phyloP scores from a whole-genome alignment of 2,888 invertebrate species.

The Stenodera caucasica region DNA sequence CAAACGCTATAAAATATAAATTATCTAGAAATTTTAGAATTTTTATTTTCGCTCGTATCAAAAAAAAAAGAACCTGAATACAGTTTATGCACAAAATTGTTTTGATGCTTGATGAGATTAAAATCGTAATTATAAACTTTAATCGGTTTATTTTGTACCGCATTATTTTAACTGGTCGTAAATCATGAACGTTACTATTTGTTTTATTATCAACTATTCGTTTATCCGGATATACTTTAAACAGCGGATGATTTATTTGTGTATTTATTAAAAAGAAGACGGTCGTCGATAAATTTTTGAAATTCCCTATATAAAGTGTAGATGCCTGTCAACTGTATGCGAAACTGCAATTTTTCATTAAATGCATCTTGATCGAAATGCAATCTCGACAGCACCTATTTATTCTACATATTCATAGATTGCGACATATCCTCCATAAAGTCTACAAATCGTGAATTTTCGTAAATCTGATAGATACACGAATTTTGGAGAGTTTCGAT shows the following conservation, averaged over 20 bases:
- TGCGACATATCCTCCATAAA: no score
- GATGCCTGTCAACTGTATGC: background rate
- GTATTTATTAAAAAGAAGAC: no score
- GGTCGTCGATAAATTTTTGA: no score
- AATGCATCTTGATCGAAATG: slow-evolving; percentile 1
- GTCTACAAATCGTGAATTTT: no score
- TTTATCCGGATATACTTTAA: no score
- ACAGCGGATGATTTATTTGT: no score
- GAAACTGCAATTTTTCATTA: background rate
- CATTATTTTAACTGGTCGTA: background rate
- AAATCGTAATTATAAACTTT: background rate
- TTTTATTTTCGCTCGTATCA: no score
- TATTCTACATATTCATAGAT: slow-evolving; percentile 4
- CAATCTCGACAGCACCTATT: background rate
- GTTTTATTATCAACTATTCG: background rate
- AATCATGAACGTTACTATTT: background rate
- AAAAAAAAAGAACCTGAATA: background rate
- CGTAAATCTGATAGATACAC: no score
- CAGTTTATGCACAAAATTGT: background rate
- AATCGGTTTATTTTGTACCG: background rate
- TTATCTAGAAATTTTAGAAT: no score
- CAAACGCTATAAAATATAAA: background rate
- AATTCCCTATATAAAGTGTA: background rate
- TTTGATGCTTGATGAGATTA: background rate
- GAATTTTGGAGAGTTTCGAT: no score